These are phyloP conservation scores for Erpobdella octoculata DNA, from an alignment of 2,888 invertebrate genomes.

Conservation along the genomic window DNA sequence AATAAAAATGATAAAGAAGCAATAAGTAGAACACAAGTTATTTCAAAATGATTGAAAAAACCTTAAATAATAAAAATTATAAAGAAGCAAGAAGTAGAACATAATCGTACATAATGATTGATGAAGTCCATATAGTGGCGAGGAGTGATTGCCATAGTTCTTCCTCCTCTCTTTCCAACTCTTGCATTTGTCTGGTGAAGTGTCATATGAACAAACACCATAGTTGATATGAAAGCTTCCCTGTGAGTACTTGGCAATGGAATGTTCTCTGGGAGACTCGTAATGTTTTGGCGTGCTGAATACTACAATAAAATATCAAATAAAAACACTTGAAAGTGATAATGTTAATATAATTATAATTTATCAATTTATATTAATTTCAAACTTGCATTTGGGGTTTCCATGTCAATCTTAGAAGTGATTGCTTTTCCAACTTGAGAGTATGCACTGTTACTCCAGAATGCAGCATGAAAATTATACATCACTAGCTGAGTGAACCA, in stretches of 20 bases:
- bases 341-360: conserved; percentile 58
- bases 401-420: conserved; percentile 86
- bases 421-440: conserved; percentile 78
- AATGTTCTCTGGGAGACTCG: conserved; percentile 55
- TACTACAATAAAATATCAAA: conserved; percentile 63
- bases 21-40: background rate
- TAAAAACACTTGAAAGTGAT: no score
- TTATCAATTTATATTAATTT: background rate
- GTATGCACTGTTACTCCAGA: conserved; percentile 88
- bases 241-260: conserved; percentile 68
- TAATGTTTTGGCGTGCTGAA: conserved; percentile 80
- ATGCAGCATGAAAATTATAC: conserved; percentile 97
- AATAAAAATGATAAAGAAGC: background rate
- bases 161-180: conserved; percentile 77
- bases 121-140: conserved; percentile 97
- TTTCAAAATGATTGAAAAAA: no score
- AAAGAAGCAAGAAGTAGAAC: no score
- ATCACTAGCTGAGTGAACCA: conserved; percentile 99
- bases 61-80: no score
- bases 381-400: conserved; percentile 55
- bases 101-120: conserved; percentile 74
- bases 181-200: conserved; percentile 86
- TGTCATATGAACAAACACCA: conserved; percentile 95
- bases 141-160: conserved; percentile 95
- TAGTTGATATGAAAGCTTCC: conserved; percentile 95